These are phyloP conservation scores for Anoura caudifer DNA, from an alignment of 2,113 vertebrate species.

Conservation along the genomic window DNA sequence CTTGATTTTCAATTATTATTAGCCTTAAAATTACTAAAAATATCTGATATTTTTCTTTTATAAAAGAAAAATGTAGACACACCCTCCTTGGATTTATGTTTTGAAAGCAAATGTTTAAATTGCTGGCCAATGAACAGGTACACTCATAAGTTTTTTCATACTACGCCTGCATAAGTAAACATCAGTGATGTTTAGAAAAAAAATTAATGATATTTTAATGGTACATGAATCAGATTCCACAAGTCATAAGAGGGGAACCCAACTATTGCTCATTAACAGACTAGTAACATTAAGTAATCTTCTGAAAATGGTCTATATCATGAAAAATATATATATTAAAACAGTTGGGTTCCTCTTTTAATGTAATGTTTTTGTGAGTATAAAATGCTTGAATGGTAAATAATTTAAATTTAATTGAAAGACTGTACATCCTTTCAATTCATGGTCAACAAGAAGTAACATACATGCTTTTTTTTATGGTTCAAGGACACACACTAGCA, in stretches of 20 bases:
- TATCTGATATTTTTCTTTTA: conserved; percentile 65
- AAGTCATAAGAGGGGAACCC: conserved; percentile 65
- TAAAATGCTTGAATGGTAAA: background rate
- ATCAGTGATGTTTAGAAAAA: conserved; percentile 72
- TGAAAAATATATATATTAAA: conserved; percentile 10
- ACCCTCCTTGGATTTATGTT: conserved; percentile 71
- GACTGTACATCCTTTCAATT: background rate
- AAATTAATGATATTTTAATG: conserved; percentile 69
- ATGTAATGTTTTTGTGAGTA: background rate
- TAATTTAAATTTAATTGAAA: conserved; percentile 12
- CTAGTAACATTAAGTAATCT: conserved; percentile 40
- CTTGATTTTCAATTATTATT: conserved; percentile 3
- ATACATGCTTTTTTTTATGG: background rate
- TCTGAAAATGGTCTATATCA: conserved; percentile 65
- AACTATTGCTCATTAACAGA: conserved; percentile 64
- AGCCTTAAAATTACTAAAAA: conserved; percentile 66
- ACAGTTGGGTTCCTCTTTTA: background rate
- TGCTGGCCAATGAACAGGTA: background rate
- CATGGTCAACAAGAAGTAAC: background rate
- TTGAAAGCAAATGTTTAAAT: conserved; percentile 78
- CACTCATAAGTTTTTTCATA: conserved; percentile 69
- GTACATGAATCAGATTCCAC: conserved; percentile 67
- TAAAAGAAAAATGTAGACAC: conserved; percentile 68
- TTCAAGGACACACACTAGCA: background rate
- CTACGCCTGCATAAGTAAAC: conserved; percentile 73